Evolutionary conservation across 2,113 vertebrate species (phyloP).

Genomic region (Boulengeromyrus knoepffleri): DNA sequence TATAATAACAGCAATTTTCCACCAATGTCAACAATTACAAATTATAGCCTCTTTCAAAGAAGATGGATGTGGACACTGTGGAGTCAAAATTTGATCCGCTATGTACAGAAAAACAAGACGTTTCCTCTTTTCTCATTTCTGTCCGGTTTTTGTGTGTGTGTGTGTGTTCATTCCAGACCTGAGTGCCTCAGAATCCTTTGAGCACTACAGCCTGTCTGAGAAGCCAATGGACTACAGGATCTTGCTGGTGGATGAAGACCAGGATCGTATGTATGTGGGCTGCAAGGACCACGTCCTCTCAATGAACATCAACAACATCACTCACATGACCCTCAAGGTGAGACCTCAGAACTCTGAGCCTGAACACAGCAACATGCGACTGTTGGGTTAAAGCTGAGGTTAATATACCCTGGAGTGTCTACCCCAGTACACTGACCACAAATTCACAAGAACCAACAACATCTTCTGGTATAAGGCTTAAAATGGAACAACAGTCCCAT

Average conservation of each 20-base stretch:
- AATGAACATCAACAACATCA: constrained; percentile 97
- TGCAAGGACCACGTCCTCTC: constrained; percentile 95
- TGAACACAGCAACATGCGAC: neutral
- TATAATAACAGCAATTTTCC: neutral
- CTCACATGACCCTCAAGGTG: constrained; percentile 79
- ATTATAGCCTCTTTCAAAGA: neutral
- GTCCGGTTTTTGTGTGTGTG: constrained; percentile 5
- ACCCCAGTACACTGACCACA: neutral
- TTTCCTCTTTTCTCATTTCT: neutral
- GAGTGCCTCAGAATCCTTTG: constrained; percentile 73
- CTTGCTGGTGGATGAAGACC: constrained; percentile 96
- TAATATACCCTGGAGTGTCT: neutral
- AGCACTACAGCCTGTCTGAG: constrained; percentile 79
- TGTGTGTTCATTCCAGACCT: constrained; percentile 66
- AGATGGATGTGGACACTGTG: neutral
- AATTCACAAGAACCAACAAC: neutral
- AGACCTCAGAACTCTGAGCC: constrained; percentile 32
- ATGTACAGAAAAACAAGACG: neutral
- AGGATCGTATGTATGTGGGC: constrained; percentile 93
- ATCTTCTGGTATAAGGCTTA: neutral
- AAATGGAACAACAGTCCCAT: neutral
- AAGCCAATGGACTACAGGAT: constrained; percentile 90
- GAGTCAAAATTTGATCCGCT: neutral
- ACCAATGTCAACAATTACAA: constrained; percentile 1
- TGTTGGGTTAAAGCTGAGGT: neutral